Percentiles rank a stretch among this genome's conserved stretches.
Conservation (phyloP, 2,113 vertebrate species). For the Protobothrops flavoviridis region DNA sequence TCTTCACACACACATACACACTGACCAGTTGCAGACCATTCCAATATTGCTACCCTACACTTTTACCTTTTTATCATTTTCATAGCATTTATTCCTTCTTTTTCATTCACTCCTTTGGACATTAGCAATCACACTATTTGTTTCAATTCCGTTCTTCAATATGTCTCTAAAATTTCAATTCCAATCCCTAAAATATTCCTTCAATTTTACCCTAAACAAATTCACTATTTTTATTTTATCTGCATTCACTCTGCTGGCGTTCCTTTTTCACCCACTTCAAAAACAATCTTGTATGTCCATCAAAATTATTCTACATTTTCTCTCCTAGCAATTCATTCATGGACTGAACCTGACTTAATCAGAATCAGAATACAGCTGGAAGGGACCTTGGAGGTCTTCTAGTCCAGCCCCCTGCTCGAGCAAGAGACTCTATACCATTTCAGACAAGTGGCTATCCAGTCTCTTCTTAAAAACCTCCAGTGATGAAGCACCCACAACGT, state of each 20-base stretch:
- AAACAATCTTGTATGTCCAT: background rate
- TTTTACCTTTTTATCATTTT: background rate
- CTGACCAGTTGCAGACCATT: background rate
- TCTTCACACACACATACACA: background rate
- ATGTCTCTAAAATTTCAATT: background rate
- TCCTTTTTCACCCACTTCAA: background rate
- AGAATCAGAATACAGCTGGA: too few species aligned
- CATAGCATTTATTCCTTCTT: background rate
- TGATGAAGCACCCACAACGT: too few species aligned
- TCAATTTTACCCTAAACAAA: background rate
- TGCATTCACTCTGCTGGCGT: background rate
- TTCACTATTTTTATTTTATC: background rate
- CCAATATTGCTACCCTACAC: background rate
- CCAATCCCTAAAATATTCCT: background rate
- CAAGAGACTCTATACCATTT: too few species aligned
- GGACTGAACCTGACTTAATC: too few species aligned
- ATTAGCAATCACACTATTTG: background rate
- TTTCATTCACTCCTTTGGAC: background rate
- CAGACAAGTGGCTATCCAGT: too few species aligned
- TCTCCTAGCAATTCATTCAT: background rate
- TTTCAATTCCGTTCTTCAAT: background rate
- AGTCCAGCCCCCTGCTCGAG: too few species aligned
- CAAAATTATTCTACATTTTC: background rate
- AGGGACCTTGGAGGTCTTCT: too few species aligned
- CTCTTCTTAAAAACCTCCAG: too few species aligned